These are phyloP conservation scores for Trachelipus rathkii DNA, from an alignment of 1,140 invertebrate species.

Conservation along the genomic window DNA sequence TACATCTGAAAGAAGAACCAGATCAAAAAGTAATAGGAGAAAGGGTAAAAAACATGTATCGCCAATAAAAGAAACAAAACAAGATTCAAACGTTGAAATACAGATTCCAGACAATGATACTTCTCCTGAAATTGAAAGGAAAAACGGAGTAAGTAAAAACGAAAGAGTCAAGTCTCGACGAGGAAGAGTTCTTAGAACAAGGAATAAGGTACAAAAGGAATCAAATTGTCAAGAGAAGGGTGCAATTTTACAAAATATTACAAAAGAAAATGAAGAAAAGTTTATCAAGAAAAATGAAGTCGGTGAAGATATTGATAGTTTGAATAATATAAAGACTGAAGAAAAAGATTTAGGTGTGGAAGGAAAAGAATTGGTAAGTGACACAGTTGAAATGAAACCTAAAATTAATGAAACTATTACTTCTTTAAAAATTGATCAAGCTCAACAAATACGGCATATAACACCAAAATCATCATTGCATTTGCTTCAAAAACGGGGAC, in stretches of 20 bases:
- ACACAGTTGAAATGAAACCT: neutral
- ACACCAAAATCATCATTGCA: slow-evolving; percentile 18
- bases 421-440: neutral
- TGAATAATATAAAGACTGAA: neutral
- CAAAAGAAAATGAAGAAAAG: neutral
- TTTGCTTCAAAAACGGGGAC: slow-evolving; percentile 49
- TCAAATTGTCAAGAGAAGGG: neutral
- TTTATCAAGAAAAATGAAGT: neutral
- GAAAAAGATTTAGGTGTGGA: neutral
- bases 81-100: slow-evolving; percentile 4
- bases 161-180: slow-evolving; percentile 33
- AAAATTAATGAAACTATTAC: slow-evolving; percentile 13
- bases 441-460: neutral
- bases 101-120: no score
- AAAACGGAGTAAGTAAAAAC: slow-evolving; percentile 49
- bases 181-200: neutral
- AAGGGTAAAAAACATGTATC: slow-evolving; percentile 18
- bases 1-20: slow-evolving; percentile 26
- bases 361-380: neutral
- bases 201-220: neutral
- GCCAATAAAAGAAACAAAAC: neutral
- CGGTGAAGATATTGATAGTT: neutral
- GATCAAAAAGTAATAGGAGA: slow-evolving; percentile 40
- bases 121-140: slow-evolving; percentile 28
- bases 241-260: neutral